Percentiles rank a stretch among this genome's conserved stretches.
phyloP scores from a whole-genome alignment of 2,888 invertebrate genomes.

The Polyommatus icarus region DNA sequence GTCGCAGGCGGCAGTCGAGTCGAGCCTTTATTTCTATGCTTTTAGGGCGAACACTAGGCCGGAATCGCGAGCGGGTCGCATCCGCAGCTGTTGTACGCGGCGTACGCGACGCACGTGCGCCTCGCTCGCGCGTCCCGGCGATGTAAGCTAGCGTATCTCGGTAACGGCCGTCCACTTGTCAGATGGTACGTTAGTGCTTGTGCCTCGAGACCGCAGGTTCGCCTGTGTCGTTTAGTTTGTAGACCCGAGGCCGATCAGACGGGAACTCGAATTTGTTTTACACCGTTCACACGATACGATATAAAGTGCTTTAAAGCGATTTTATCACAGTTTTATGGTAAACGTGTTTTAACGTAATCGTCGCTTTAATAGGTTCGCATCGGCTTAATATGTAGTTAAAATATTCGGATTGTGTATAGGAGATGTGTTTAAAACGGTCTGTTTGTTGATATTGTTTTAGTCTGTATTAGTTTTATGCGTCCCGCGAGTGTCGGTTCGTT shows the following conservation, averaged over 20 bases:
- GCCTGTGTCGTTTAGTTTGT: constrained; percentile 34
- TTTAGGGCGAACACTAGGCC: constrained; percentile 61
- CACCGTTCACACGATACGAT: constrained; percentile 29
- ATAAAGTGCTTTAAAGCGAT: constrained; percentile 40
- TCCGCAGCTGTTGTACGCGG: neutral
- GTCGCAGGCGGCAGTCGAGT: constrained; percentile 68
- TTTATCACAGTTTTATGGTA: constrained; percentile 40
- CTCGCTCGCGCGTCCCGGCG: neutral
- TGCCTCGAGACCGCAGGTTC: constrained; percentile 38
- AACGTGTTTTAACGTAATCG: constrained; percentile 44
- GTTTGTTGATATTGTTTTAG: constrained; percentile 33
- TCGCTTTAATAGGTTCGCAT: constrained; percentile 42
- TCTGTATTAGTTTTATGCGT: constrained; percentile 26
- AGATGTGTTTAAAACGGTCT: constrained; percentile 34
- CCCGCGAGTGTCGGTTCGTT: constrained; percentile 25
- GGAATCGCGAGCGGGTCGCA: neutral
- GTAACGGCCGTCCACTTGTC: constrained; percentile 43
- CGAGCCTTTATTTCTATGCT: constrained; percentile 59
- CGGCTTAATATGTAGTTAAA: constrained; percentile 42
- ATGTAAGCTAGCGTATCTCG: constrained; percentile 55
- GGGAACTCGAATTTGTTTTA: constrained; percentile 32
- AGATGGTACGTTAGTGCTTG: constrained; percentile 23
- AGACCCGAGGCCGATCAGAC: constrained; percentile 29
- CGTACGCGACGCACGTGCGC: neutral
- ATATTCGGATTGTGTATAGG: constrained; percentile 33